Percentiles rank a stretch among this genome's conserved stretches.
These are phyloP conservation scores for Trichogramma evanescens DNA, from an alignment of 2,888 invertebrate genomes.

Conservation along the genomic window DNA sequence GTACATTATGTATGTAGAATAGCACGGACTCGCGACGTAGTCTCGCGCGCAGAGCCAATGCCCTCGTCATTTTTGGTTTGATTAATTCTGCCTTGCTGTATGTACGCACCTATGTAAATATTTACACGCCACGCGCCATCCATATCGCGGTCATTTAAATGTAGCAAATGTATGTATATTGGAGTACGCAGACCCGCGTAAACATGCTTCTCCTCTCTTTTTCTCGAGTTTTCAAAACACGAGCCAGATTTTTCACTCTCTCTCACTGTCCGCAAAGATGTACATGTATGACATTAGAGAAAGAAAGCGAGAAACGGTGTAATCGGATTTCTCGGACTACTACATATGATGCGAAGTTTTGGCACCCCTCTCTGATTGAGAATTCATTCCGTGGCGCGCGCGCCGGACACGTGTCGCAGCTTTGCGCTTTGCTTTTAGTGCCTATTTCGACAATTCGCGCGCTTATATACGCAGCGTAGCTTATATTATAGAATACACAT, in stretches of 20 bases:
- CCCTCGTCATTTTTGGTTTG: too few relatives aligned
- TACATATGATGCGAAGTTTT: not conserved
- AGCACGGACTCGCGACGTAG: too few relatives aligned
- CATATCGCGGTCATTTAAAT: slow-evolving; percentile 13
- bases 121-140: not conserved
- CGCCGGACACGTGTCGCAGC: slow-evolving; percentile 29
- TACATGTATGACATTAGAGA: not conserved
- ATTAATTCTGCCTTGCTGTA: too few relatives aligned
- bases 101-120: not conserved
- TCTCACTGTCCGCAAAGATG: slow-evolving; percentile 3
- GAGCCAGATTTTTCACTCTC: slow-evolving; percentile 16
- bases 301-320: not conserved
- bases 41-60: too few relatives aligned
- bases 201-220: too few relatives aligned
- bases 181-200: too few relatives aligned
- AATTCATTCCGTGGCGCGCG: slow-evolving; percentile 23
- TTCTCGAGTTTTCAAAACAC: not conserved
- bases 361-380: slow-evolving; percentile 16
- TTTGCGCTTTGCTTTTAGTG: slow-evolving; percentile 2
- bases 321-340: slow-evolving; percentile 19
- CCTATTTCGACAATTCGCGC: too few relatives aligned
- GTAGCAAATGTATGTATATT: not conserved
- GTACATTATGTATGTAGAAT: too few relatives aligned
- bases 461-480: too few relatives aligned
- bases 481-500: too few relatives aligned